phyloP scores from a whole-genome alignment of 2,888 invertebrate species.

The Acanthosepion lycidas region DNA sequence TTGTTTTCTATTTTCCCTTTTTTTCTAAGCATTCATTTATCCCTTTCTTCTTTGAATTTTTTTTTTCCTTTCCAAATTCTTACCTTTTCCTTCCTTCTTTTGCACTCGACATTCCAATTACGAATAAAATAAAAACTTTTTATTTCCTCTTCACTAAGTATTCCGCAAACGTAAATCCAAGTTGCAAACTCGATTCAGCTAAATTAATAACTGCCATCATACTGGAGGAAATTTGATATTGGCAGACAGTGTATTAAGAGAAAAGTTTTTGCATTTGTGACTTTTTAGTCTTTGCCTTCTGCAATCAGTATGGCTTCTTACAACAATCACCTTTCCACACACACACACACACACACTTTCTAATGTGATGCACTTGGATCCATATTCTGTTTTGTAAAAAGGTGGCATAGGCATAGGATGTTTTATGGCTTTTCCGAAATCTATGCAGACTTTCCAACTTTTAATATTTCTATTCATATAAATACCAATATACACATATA shows the following conservation, averaged over 20 bases:
- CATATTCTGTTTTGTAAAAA: neutral
- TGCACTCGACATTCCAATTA: neutral
- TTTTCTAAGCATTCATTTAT: too few species aligned
- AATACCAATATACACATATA: neutral
- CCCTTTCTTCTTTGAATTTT: too few species aligned
- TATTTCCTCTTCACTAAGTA: neutral
- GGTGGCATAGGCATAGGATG: neutral
- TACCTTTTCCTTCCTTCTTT: neutral
- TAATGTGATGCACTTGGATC: neutral
- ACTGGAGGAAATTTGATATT: neutral
- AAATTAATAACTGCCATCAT: neutral
- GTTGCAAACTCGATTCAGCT: neutral
- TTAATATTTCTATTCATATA: neutral
- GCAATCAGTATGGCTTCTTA: neutral
- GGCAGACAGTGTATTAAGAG: neutral
- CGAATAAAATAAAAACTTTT: neutral
- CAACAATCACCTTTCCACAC: neutral
- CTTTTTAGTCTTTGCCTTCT: conserved; percentile 34
- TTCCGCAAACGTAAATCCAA: neutral
- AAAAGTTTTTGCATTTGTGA: neutral
- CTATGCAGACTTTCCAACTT: neutral
- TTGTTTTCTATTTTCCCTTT: too few species aligned
- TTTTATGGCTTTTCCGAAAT: neutral
- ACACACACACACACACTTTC: neutral
- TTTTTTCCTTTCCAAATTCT: neutral